Conservation (phyloP, 2,113 vertebrate species). For the Nyctereutes procyonoides region DNA sequence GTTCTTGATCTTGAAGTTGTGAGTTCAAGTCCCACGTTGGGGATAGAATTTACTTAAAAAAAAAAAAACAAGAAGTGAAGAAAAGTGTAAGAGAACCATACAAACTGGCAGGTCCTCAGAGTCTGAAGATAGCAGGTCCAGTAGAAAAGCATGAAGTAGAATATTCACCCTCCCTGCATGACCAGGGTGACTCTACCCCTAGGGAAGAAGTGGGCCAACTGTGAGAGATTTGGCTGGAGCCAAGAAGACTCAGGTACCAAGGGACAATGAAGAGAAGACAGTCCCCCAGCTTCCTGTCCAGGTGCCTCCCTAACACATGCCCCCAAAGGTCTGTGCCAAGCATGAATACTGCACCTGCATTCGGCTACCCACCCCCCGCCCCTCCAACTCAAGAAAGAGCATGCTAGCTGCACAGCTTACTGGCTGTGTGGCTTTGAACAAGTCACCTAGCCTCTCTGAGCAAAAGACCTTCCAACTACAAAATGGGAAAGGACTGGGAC, state of each 20-base stretch:
- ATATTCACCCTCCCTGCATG: background rate
- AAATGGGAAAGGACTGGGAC: background rate
- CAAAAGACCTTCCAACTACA: background rate
- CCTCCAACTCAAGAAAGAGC: background rate
- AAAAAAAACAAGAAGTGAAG: background rate
- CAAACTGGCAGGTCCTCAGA: background rate
- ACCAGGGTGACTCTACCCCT: accelerated
- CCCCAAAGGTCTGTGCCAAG: no score
- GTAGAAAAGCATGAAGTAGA: accelerated
- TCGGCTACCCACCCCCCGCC: background rate
- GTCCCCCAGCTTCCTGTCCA: background rate
- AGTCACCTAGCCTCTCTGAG: background rate
- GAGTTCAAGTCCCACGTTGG: background rate
- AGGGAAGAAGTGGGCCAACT: no score
- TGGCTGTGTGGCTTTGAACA: background rate
- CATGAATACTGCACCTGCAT: accelerated
- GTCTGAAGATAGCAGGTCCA: background rate
- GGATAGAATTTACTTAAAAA: background rate
- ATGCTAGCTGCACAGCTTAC: accelerated
- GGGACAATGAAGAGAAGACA: background rate
- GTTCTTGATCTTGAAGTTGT: background rate
- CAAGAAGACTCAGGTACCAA: background rate
- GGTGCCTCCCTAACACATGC: background rate
- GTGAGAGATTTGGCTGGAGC: no score
- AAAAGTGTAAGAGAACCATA: accelerated